Evolutionary conservation across 2,797 vertebrate genomes (phyloP), one percentile per base, ranked within the genome.

Genomic region (Betta splendens): DNA sequence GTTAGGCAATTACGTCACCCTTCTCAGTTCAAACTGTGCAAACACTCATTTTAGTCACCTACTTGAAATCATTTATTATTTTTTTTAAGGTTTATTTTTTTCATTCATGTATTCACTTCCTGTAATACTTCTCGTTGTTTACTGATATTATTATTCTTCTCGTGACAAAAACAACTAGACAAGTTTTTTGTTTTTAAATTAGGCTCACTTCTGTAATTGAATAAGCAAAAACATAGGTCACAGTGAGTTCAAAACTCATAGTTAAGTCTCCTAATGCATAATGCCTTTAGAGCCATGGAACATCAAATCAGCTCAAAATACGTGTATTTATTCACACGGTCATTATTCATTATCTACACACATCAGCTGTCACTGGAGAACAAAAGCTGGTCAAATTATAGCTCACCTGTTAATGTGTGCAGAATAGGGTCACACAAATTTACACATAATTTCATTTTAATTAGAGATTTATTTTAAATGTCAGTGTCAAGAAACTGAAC

Each of bases 301-400:
- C 59, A 63, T 74, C 43, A 38, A 75, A 79, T 84, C 63, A 80
- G 76, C 59, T 69, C 5, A 75, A 49, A 55, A 64, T 52, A 75
- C 59, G 64, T 68, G 42, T 77, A 46, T 57, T 64, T 45, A 49
- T 54, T 52, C 64, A 25, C 40, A 55, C 20, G 56, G 33, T 45
- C 49, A 25, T 57, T 66, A 58, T 59, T 46, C 7, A 15, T 69
- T 54, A 28, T 60, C 51, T 49, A 52, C 33, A 54, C 39, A 50
- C 22, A 42, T 53, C 55, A 64, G 33, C 16, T 59, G 38, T 35
- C 1, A 4, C 20, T 50, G 59, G 35, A 37, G 36, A 55, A 52
- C 20, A 32, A 43, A 57, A 39, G 20, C 44, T 46, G 20, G 22
- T 61, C 15, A 3, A 37, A 8, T 16, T 21, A 7, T 66, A 37